Conservation (phyloP, 2,113 vertebrate species). For the Peromyscus maniculatus region DNA sequence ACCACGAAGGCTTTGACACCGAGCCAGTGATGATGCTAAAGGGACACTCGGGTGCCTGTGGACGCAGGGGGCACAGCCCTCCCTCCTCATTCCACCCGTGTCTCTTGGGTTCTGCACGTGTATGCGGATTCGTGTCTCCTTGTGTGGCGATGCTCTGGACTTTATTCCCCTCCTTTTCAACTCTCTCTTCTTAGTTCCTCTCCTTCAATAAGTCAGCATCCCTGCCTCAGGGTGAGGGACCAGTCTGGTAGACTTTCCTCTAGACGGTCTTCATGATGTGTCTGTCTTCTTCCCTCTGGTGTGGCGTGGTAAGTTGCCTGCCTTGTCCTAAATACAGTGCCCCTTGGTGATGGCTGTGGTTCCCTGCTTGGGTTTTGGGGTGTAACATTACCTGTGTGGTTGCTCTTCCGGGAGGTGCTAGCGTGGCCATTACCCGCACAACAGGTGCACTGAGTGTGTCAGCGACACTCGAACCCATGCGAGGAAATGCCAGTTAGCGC, state of each 20-base stretch:
- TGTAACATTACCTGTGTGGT: neutral
- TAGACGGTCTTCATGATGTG: rapidly evolving
- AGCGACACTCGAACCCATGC: neutral
- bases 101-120: neutral
- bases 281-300: neutral
- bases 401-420: neutral
- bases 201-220: rapidly evolving
- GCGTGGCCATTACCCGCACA: too few species aligned
- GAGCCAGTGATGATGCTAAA: neutral
- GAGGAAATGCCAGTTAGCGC: neutral
- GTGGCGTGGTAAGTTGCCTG: neutral
- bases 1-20: neutral
- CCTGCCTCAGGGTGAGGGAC: neutral
- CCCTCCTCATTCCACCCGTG: neutral
- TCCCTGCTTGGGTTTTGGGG: neutral
- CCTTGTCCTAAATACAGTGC: neutral
- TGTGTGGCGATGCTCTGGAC: rapidly evolving
- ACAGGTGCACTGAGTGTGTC: neutral
- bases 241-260: neutral
- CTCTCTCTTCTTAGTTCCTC: neutral
- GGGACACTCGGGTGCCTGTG: rapidly evolving
- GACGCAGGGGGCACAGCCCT: neutral
- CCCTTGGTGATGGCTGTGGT: neutral
- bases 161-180: neutral
- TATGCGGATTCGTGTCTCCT: too few species aligned